Evolutionary conservation across 2,888 invertebrate genomes (phyloP), one percentile per base, ranked within the genome.

Genomic region (Byasa hedistus): DNA sequence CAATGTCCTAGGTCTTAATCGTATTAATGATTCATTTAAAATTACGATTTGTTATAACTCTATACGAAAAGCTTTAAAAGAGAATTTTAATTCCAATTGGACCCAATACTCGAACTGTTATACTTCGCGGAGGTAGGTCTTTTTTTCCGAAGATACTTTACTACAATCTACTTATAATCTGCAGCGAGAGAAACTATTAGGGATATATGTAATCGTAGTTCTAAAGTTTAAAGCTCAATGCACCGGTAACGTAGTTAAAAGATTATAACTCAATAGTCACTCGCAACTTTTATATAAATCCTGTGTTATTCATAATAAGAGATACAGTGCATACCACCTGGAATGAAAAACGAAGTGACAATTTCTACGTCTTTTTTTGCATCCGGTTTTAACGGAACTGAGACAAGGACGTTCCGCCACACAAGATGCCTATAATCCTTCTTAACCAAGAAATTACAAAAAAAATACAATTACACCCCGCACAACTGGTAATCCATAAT

Each of bases 401-500:
- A 79, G 78, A 73, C 73, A 72, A 73, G 75, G 73, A 71, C 76
- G 78, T 73, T 74, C 76, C 77, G 79, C 90, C 90, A 87, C 90
- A 89, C 90, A 90, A 84, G 87, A 79, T 74, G 89, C 72, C 74
- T 70, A 73, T 75, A 82, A 84, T 83, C 82, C 80, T 75, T 76
- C 69, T 74, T 83, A 88, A 86, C 88, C 74, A 72, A 82, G 89
- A 89, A 88, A 79, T 72, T 76, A 81, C 82, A 81, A 67, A 79
- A 82, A 87, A 85, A 85, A 84, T 80, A 76, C 78, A 77, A 73
- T 83, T 84, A 83, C 77, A 78, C 78, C 72, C 72, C 64, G 75
- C 74, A 72, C 73, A 70, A 74, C 79, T 80, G 81, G 81, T 80
- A 77, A 74, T 77, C 76, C 76, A 77, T 84, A 82, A 85, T 86